Conservation (phyloP, 2,113 vertebrate species). For the Catharus fuscescens region DNA sequence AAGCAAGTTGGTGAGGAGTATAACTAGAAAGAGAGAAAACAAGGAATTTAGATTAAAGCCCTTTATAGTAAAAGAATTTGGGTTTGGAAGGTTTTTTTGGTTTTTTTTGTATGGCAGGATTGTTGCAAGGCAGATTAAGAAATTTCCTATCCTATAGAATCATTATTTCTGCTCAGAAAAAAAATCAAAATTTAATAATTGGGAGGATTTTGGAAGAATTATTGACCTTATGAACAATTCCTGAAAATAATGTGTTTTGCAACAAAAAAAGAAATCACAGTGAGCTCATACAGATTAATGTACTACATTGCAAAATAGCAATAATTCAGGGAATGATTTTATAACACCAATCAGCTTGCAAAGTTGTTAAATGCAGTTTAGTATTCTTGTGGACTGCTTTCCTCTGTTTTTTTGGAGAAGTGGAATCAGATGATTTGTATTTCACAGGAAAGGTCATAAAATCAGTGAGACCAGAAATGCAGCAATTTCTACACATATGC, state of each 20-base stretch:
- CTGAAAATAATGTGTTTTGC: background rate
- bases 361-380: background rate
- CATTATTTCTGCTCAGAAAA: background rate
- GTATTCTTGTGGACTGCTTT: background rate
- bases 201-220: background rate
- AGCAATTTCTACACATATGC: background rate
- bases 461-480: background rate
- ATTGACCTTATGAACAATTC: background rate
- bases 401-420: background rate
- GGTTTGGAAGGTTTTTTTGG: background rate
- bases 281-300: background rate
- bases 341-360: background rate
- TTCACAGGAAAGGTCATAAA: background rate
- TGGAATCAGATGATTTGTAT: background rate
- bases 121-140: background rate
- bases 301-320: background rate
- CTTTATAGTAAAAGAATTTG: constrained; percentile 21
- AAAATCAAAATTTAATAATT: background rate
- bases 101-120: background rate
- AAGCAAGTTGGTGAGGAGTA: constrained; percentile 14
- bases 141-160: background rate
- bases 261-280: background rate
- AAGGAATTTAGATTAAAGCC: constrained; percentile 34
- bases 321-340: background rate
- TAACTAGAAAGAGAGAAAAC: constrained; percentile 30